These are phyloP conservation scores for Halichoerus grypus DNA, from an alignment of 2,113 vertebrate genomes.

Conservation along the genomic window DNA sequence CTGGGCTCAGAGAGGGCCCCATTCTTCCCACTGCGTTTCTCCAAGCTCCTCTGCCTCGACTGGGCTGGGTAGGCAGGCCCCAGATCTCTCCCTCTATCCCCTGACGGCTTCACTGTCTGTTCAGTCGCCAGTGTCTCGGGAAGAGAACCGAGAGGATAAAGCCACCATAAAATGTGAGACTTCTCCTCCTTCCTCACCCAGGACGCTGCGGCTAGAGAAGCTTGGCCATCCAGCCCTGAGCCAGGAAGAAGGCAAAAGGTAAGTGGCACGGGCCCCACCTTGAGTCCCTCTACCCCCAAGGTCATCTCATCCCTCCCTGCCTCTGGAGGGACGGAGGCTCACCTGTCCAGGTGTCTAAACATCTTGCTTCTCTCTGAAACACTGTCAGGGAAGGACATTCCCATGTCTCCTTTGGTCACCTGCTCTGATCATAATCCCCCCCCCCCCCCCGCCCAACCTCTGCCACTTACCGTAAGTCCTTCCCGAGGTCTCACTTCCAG, in stretches of 20 bases:
- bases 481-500: background rate
- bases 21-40: background rate
- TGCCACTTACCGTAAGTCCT: background rate
- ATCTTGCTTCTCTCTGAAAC: background rate
- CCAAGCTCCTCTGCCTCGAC: background rate
- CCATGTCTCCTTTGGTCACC: background rate
- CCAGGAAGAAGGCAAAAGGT: slow-evolving; percentile 96
- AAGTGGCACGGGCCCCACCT: background rate
- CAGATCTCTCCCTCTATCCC: slow-evolving; percentile 57
- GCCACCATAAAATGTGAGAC: slow-evolving; percentile 99
- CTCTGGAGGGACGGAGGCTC: background rate
- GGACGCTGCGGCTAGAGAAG: slow-evolving; percentile 94
- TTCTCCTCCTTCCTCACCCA: slow-evolving; percentile 96
- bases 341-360: background rate
- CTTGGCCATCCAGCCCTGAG: slow-evolving; percentile 94
- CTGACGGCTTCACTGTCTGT: slow-evolving; percentile 83
- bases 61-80: slow-evolving; percentile 72
- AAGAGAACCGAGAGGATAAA: slow-evolving; percentile 96
- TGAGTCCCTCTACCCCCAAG: background rate
- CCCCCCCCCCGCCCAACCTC: background rate
- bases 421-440: background rate
- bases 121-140: slow-evolving; percentile 94
- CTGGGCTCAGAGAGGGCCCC: slow-evolving; percentile 13
- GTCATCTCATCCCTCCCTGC: background rate
- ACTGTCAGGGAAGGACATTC: background rate